A percentile compares a stretch with the other conserved stretches of the same genome.
Evolutionary conservation across 2,113 vertebrate species (phyloP).

Genomic region (Varanus salvator): DNA sequence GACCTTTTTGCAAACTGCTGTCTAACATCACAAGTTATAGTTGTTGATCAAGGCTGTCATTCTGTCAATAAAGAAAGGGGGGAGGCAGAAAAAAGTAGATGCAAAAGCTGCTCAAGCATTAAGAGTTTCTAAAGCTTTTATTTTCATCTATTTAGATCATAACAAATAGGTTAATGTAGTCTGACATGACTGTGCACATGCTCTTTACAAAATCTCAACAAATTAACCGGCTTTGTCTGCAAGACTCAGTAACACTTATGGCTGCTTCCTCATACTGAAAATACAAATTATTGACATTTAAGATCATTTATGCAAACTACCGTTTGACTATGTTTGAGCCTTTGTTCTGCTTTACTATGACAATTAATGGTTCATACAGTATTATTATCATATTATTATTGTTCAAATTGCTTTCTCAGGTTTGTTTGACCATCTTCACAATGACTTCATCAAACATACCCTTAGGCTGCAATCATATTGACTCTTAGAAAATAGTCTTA

Average conservation of each 20-base stretch:
- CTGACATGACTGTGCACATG: conserved; percentile 56
- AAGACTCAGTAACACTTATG: conserved; percentile 38
- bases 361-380: background rate
- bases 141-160: conserved; percentile 67
- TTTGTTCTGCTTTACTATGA: background rate
- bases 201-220: conserved; percentile 40
- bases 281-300: background rate
- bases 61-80: conserved; percentile 9
- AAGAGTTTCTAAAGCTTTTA: conserved; percentile 1
- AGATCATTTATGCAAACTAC: background rate
- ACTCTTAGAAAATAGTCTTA: background rate
- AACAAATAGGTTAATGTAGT: conserved; percentile 64
- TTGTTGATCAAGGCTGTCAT: conserved; percentile 25
- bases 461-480: background rate
- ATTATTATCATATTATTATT: background rate
- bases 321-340: background rate
- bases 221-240: conserved; percentile 60
- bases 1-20: conserved; percentile 29
- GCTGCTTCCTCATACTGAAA: conserved; percentile 13
- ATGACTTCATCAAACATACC: background rate
- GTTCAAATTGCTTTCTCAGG: background rate
- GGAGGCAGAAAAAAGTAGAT: background rate
- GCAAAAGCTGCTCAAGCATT: too few species aligned
- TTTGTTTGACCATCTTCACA: too few species aligned
- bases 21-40: conserved; percentile 40